These are phyloP conservation scores for Festucalex cinctus DNA, from an alignment of 2,113 vertebrate genomes.

Conservation along the genomic window DNA sequence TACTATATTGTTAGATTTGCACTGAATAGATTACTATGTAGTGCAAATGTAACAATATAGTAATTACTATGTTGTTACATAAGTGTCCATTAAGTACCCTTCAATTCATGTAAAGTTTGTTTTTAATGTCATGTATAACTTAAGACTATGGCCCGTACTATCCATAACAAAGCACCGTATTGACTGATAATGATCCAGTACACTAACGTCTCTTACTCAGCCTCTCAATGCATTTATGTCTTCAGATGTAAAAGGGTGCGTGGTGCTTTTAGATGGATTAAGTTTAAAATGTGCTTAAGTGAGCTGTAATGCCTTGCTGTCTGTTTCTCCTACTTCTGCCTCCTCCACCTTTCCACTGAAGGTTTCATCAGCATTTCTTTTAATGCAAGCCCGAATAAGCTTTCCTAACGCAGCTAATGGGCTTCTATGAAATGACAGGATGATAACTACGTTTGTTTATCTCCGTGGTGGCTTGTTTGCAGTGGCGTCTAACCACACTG, in stretches of 20 bases:
- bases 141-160: neutral
- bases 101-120: neutral
- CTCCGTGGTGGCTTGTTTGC: neutral
- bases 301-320: neutral
- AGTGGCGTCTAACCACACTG: neutral
- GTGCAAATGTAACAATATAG: too few relatives aligned
- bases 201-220: conserved; percentile 18
- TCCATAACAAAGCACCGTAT: neutral
- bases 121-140: too few relatives aligned
- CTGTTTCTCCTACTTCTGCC: conserved; percentile 1
- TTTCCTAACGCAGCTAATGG: neutral
- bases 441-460: neutral
- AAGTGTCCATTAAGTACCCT: neutral
- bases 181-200: neutral
- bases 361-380: conserved; percentile 10
- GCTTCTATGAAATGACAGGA: neutral
- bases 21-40: neutral
- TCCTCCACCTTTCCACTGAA: conserved; percentile 1
- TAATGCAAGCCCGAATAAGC: conserved; percentile 1
- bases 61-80: neutral
- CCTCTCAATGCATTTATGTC: neutral
- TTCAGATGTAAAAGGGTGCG: conserved; percentile 1
- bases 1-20: neutral
- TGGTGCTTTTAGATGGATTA: conserved; percentile 22
- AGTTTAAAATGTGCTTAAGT: neutral